These are phyloP conservation scores for Pelecanoides urinatrix DNA, from an alignment of 2,113 vertebrate species.

Conservation along the genomic window DNA sequence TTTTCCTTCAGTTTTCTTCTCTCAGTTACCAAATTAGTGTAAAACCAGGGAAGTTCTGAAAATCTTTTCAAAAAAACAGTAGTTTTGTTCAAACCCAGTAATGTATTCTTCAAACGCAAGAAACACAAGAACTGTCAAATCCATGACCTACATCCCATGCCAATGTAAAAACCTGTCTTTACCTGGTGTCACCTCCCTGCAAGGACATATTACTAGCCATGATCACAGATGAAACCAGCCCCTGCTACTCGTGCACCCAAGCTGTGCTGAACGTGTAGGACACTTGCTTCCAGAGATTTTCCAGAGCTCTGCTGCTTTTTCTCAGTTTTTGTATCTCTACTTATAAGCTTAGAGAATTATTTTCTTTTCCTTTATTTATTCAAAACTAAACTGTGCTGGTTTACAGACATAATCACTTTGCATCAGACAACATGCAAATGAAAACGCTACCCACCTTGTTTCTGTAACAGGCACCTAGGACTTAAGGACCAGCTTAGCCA, in stretches of 20 bases:
- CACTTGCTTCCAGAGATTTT: neutral
- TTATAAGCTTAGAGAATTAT: neutral
- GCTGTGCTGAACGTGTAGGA: neutral
- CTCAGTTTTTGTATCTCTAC: neutral
- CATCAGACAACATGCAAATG: neutral
- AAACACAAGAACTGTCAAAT: neutral
- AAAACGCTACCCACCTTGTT: neutral
- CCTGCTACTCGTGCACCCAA: neutral
- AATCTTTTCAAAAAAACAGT: neutral
- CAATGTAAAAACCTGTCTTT: neutral
- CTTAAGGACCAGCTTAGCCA: neutral
- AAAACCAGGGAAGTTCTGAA: neutral
- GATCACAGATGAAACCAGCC: neutral
- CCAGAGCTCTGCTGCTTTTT: neutral
- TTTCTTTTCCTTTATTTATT: neutral
- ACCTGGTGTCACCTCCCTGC: neutral
- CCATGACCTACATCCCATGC: neutral
- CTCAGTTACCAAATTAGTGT: neutral
- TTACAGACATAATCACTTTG: neutral
- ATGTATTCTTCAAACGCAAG: neutral
- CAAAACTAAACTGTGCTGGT: neutral
- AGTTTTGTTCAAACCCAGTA: neutral
- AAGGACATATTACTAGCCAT: neutral
- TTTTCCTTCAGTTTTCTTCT: neutral
- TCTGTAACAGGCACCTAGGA: neutral